Base-by-base conservation (phyloP, 2,888 invertebrate genomes). In the Dryobotodes eremita region DNA sequence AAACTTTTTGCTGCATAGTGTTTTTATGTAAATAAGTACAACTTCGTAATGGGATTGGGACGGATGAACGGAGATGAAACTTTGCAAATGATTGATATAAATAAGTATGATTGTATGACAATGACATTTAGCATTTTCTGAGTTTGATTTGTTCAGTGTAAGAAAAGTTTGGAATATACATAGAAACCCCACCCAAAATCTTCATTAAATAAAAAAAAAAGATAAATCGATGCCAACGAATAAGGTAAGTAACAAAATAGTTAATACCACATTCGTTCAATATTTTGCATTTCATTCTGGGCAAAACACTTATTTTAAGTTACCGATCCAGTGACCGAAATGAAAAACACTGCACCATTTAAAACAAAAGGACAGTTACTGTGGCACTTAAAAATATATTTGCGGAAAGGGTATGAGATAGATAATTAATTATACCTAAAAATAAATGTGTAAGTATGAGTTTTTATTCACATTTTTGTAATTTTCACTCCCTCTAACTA, bases 1-100 rank as follows among this genome's bases (percentile, higher is more conserved):
- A 73, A 75, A 88, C 70, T 77, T 84, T 88, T 82, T 80, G 31
- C 74, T 80, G 55, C 55, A 77, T 55, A 65, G 61, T 73, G 62
- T 71, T 85, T 71, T 77, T 76, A 79, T 88, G 76, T 77, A 77
- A 75, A 84, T 73, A 65, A 73, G 15, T 36, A 26, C 20, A 65
- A 78, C 66, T 79, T 79, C 62, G 64, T 66, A 78, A 84, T 79
- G 71, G 78, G 69, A 82, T 73, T 68, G n/a, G 36, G 48, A 74
- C 13, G 62, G n/a, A 72, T 65, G 80, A 70, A 69, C 17, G 15
- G 36, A 62, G 48, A 59, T 76, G 46, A 61, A 76, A 76, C 50
- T 71, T 61, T 62, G 20, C 2, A 36, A 55, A 13, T 73, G 71
- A 78, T 61, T 46, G 15, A 11, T 2, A 46, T 59, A 50, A 55